These are phyloP conservation scores for Cerastoderma edule DNA, from an alignment of 2,888 invertebrate species.

Conservation along the genomic window DNA sequence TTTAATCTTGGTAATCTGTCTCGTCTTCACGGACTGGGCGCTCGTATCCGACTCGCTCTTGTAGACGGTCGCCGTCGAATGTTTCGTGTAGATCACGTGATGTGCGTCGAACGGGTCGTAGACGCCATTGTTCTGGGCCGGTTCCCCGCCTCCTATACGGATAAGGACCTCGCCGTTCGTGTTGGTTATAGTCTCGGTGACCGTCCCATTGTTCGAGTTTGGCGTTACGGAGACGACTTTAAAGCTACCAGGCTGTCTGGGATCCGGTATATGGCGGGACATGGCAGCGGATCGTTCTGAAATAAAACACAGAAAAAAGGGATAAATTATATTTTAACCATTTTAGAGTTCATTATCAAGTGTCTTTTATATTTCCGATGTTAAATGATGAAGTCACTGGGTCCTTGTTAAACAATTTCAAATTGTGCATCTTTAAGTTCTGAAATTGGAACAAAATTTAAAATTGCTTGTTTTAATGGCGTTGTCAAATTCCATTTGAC, in stretches of 20 bases:
- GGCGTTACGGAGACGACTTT: background rate
- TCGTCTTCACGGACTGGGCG: constrained; percentile 13
- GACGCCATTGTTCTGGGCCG: background rate
- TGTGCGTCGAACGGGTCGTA: constrained; percentile 10
- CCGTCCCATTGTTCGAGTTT: constrained; percentile 3
- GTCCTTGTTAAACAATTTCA: background rate
- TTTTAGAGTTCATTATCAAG: background rate
- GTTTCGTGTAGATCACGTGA: constrained; percentile 33
- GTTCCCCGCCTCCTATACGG: constrained; percentile 14
- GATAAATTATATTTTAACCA: background rate
- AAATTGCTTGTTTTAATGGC: background rate
- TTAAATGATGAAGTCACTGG: background rate
- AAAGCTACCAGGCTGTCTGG: background rate
- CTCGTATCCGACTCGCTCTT: background rate
- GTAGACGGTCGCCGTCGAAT: constrained; percentile 10
- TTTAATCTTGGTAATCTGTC: constrained; percentile 24
- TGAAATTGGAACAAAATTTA: background rate
- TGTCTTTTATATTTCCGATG: background rate
- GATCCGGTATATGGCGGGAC: constrained; percentile 3
- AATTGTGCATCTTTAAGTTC: background rate
- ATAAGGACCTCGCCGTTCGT: constrained; percentile 32
- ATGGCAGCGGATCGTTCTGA: too few species aligned
- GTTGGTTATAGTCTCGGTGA: constrained; percentile 20
- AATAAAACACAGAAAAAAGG: too few species aligned
- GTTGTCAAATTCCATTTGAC: background rate